phyloP scores from a whole-genome alignment of 2,113 vertebrate species.

The Hemiscyllium ocellatum region DNA sequence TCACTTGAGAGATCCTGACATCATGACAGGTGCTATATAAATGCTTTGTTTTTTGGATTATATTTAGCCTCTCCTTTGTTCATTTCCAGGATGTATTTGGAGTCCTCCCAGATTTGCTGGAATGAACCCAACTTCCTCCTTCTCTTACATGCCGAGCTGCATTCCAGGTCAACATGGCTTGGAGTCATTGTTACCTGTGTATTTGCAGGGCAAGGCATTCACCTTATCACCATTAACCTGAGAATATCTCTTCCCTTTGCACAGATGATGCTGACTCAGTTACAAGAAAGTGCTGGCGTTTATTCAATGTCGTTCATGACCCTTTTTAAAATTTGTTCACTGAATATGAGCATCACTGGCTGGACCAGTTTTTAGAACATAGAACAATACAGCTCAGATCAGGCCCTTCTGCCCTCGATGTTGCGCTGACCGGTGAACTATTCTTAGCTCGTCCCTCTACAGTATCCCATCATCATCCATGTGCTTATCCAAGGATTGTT shows the following conservation, averaged over 20 bases:
- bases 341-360: too few relatives aligned
- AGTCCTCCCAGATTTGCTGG: not conserved
- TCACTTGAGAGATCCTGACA: not conserved
- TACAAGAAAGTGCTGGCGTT: not conserved
- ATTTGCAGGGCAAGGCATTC: not conserved
- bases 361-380: too few relatives aligned
- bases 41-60: not conserved
- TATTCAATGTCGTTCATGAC: not conserved
- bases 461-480: too few relatives aligned
- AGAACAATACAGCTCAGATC: too few relatives aligned
- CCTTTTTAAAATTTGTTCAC: too few relatives aligned
- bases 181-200: not conserved
- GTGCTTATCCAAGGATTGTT: too few relatives aligned
- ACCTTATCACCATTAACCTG: not conserved
- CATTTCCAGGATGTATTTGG: not conserved
- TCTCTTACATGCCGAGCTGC: not conserved
- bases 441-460: too few relatives aligned
- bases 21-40: not conserved
- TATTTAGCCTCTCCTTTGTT: not conserved
- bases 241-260: too few relatives aligned
- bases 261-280: not conserved
- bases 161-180: not conserved
- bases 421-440: too few relatives aligned
- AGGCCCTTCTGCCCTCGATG: too few relatives aligned
- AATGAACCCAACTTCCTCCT: not conserved